phyloP scores from a whole-genome alignment of 2,797 vertebrate species.

The Erpetoichthys calabaricus region DNA sequence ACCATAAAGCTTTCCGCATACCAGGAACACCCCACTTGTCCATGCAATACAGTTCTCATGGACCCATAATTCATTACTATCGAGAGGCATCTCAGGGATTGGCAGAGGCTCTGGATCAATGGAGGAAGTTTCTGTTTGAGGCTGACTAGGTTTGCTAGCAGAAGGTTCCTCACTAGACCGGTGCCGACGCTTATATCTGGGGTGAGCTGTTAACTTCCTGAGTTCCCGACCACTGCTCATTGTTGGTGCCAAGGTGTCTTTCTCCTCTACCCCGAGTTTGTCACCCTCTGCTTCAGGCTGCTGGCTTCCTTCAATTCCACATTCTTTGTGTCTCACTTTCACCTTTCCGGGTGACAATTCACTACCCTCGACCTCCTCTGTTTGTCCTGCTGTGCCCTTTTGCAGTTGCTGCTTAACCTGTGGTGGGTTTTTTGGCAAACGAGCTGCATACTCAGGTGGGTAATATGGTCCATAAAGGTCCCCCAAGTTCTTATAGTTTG shows the following conservation, averaged over 20 bases:
- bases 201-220: constrained; percentile 76
- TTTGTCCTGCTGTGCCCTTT: background rate
- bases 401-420: constrained; percentile 43
- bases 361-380: constrained; percentile 10
- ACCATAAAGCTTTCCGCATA: constrained; percentile 92
- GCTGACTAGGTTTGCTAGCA: constrained; percentile 62
- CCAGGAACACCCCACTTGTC: constrained; percentile 95
- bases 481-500: constrained; percentile 92
- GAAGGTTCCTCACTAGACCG: constrained; percentile 79
- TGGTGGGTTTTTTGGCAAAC: constrained; percentile 85
- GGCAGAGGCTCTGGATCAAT: constrained; percentile 73
- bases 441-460: constrained; percentile 84
- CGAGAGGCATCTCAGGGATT: constrained; percentile 94
- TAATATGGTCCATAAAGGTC: constrained; percentile 97
- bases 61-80: constrained; percentile 96
- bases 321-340: constrained; percentile 62
- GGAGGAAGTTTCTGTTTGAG: constrained; percentile 45
- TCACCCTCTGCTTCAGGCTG: constrained; percentile 32
- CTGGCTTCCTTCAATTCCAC: constrained; percentile 38
- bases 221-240: constrained; percentile 22
- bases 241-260: background rate
- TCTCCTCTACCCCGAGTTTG: constrained; percentile 26
- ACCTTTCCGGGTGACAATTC: constrained; percentile 32
- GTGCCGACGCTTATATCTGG: constrained; percentile 88
- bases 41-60: constrained; percentile 94